A percentile compares a stretch with the other conserved stretches of the same genome.
phyloP scores from a whole-genome alignment of 2,113 vertebrate species.

The Tretioscincus oriximinensis region DNA sequence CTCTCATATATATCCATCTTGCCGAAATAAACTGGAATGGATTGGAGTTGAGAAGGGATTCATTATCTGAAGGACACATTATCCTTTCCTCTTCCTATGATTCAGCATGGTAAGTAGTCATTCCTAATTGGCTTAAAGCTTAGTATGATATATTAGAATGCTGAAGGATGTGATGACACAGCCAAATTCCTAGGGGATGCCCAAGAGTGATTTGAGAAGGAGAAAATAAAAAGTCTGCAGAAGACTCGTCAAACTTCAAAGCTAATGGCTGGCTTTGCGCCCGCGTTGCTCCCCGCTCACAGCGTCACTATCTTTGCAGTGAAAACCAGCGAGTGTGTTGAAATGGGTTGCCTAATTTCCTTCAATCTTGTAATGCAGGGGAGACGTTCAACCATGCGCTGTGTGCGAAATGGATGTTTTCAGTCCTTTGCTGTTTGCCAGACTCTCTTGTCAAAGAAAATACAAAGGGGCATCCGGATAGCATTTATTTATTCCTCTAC shows the following conservation, averaged over 20 bases:
- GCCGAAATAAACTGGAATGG: constrained; percentile 61
- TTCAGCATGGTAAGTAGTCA: constrained; percentile 92
- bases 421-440: not conserved
- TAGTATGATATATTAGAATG: constrained; percentile 93
- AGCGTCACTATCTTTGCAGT: not conserved
- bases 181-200: constrained; percentile 88
- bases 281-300: not conserved
- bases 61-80: constrained; percentile 92
- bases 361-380: not conserved
- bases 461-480: too few relatives aligned
- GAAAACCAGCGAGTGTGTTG: too few relatives aligned
- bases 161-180: constrained; percentile 87
- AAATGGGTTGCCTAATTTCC: not conserved
- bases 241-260: constrained; percentile 61
- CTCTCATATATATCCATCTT: constrained; percentile 60
- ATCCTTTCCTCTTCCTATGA: constrained; percentile 83
- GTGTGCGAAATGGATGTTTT: too few relatives aligned
- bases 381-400: not conserved
- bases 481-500: too few relatives aligned
- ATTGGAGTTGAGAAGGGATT: constrained; percentile 73
- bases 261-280: constrained; percentile 56
- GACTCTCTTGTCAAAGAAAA: not conserved
- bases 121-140: constrained; percentile 94
- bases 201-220: constrained; percentile 83
- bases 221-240: constrained; percentile 69